Base-by-base conservation (phyloP, 2,888 invertebrate species). In the Odontocerum albicorne region DNA sequence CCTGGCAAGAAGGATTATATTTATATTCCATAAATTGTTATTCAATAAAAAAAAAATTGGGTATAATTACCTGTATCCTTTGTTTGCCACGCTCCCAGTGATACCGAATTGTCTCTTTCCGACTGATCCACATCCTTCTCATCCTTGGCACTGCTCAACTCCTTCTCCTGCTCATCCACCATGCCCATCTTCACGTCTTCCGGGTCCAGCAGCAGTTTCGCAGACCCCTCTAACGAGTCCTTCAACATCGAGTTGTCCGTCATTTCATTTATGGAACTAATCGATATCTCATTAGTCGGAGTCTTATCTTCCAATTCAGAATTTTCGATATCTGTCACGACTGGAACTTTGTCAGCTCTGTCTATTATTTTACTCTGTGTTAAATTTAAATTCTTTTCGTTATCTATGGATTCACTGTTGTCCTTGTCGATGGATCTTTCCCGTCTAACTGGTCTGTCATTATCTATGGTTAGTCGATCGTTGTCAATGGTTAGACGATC, bases 61-160 rank as follows among this genome's bases (percentile, higher is more conserved):
- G n/a, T n/a, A n/a, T n/a, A n/a, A n/a, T n/a, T 40, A 60, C 60
- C 60, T 21, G 49, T 15, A 31, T 54, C 52, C 39, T 60, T 60
- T 15, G 42, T 36, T 8, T 49, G 22, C 60, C 60, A 60, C 15
- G 40, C 52, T 2, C 53, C 55, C 6, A 51, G 21, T 2, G 49
- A 50, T 20, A 76, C 76, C 65, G 77, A 77, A 62, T 77, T 77
- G 66, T 77, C 75, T 55, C 77, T 70, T 55, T 77, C 78, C 3
- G 78, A 77, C 63, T 72, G 77, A 64, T 78, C 78, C 59, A 77
- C 75, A 63, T 77, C 77, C 61, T 78, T 78, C 62, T 78, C 78
- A 59, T 77, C 78, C 49, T 77, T 75, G 32, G 78, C 76, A 66
- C 72, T 72, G 52, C 77, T 73, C 59, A 78, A 69, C 68, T 78